Evolutionary conservation across 2,888 invertebrate species (phyloP).

Genomic region (Mycogona germanica): DNA sequence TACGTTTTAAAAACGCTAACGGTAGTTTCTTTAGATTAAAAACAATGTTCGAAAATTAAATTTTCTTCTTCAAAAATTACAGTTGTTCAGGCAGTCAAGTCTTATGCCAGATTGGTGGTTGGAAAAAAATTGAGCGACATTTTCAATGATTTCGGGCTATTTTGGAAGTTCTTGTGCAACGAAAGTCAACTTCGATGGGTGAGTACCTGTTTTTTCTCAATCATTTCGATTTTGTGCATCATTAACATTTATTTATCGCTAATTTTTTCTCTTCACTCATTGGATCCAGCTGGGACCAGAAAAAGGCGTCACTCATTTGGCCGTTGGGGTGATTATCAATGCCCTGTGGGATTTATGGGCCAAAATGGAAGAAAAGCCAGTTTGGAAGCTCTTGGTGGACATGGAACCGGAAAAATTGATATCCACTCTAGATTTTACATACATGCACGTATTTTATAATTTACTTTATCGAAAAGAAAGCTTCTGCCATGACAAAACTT

Average conservation of each 20-base stretch:
- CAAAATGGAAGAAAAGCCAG: conserved; percentile 63
- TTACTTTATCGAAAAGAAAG: not conserved
- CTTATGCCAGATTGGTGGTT: too few relatives aligned
- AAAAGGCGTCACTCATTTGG: conserved; percentile 78
- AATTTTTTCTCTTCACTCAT: not conserved
- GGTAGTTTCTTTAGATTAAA: too few relatives aligned
- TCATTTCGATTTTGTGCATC: too few relatives aligned
- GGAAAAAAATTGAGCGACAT: too few relatives aligned
- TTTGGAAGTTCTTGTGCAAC: too few relatives aligned
- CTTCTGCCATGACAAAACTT: not conserved
- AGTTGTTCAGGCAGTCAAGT: too few relatives aligned
- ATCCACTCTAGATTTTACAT: conserved; percentile 75
- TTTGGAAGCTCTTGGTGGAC: conserved; percentile 74
- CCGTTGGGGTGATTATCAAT: conserved; percentile 76
- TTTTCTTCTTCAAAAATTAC: too few relatives aligned
- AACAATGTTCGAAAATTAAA: too few relatives aligned
- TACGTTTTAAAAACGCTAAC: too few relatives aligned
- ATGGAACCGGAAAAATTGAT: conserved; percentile 72
- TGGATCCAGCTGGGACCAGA: conserved; percentile 64
- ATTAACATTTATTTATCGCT: not conserved
- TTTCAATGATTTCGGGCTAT: too few relatives aligned
- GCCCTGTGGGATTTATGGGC: conserved; percentile 90
- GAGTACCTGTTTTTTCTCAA: too few relatives aligned
- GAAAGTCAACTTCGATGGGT: too few relatives aligned
- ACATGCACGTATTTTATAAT: conserved; percentile 37